phyloP scores from a whole-genome alignment of 2,113 vertebrate genomes.

The Gavia stellata region DNA sequence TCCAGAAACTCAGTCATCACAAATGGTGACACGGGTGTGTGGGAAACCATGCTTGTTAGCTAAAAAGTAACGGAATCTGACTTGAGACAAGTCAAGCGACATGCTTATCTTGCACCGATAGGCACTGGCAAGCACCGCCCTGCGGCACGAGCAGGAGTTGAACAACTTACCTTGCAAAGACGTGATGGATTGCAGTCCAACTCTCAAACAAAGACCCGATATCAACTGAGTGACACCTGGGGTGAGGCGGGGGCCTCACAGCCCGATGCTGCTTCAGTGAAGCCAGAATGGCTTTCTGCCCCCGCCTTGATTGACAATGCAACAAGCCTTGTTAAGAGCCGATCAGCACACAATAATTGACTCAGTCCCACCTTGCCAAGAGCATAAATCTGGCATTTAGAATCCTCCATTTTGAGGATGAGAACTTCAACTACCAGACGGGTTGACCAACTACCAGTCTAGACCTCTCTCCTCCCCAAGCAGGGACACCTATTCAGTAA shows the following conservation, averaged over 20 bases:
- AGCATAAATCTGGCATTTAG: background rate
- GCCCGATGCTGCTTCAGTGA: background rate
- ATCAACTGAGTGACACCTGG: too few species aligned
- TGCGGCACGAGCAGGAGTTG: too few species aligned
- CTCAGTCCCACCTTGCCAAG: background rate
- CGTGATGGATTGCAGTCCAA: too few species aligned
- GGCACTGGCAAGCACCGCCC: too few species aligned
- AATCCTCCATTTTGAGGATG: background rate
- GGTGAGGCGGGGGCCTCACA: background rate
- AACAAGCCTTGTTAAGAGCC: background rate
- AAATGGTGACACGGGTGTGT: accelerated
- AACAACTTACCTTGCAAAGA: too few species aligned
- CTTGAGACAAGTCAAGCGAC: too few species aligned
- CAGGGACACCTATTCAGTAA: too few species aligned
- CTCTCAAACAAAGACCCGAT: too few species aligned
- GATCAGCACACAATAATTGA: background rate
- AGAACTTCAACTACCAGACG: background rate
- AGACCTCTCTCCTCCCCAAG: background rate
- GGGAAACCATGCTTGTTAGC: too few species aligned
- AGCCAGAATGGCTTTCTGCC: background rate
- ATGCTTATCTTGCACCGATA: too few species aligned
- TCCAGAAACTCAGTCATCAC: background rate
- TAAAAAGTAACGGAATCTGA: too few species aligned
- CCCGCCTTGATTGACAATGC: too few species aligned
- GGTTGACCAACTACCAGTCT: background rate